Conservation (phyloP, 2,888 invertebrate genomes). For the Apotomis capreana region DNA sequence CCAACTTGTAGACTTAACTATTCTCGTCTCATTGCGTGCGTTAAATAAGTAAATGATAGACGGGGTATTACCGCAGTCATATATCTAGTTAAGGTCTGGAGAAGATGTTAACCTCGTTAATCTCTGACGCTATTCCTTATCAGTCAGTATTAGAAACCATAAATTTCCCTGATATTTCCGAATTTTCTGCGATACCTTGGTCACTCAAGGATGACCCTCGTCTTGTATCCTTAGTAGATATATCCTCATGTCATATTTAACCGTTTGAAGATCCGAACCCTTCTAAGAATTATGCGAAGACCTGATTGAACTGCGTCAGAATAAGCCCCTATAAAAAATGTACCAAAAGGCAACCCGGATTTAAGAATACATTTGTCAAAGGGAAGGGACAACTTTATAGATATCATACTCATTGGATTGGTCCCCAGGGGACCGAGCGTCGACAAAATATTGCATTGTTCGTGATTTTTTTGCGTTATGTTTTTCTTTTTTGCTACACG, state of each 20-base stretch:
- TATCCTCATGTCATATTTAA: too few species aligned
- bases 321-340: not conserved
- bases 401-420: constrained; percentile 15
- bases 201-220: too few species aligned
- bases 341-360: not conserved
- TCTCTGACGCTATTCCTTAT: not conserved
- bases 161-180: not conserved
- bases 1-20: not conserved
- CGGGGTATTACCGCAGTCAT: not conserved
- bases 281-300: not conserved
- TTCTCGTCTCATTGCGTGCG: not conserved
- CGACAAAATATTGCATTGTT: constrained; percentile 21
- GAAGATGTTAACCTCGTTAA: not conserved
- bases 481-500: not conserved
- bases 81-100: not conserved
- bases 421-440: not conserved
- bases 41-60: not conserved
- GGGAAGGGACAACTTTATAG: constrained; percentile 13
- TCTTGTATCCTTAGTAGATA: too few species aligned
- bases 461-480: not conserved
- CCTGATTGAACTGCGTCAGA: not conserved
- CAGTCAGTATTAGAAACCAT: not conserved
- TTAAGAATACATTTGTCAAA: constrained; percentile 1
- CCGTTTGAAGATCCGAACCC: not conserved
- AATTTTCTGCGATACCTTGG: too few species aligned